Base-by-base conservation (phyloP, 2,888 invertebrate genomes). In the Drosophila recens region DNA sequence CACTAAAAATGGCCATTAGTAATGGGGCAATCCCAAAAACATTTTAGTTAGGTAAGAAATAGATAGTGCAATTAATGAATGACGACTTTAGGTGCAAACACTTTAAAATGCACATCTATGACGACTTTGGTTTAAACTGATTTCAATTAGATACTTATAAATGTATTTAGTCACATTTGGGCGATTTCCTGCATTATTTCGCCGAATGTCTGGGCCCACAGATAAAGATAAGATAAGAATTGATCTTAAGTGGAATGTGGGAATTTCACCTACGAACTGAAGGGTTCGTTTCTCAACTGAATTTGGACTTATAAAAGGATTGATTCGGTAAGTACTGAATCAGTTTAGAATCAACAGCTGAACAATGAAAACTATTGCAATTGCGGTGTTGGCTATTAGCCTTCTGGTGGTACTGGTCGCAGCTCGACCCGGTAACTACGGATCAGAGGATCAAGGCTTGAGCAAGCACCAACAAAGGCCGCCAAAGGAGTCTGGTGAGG, bases 151-250 rank as follows among this genome's bases (percentile, higher is more conserved):
- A 56, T 52, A 61, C 27, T 6, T 27, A 27, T 40, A 17, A 20
- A 6, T 1, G 30, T n/a, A 45, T 45, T 70, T 46, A 64, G 38
- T 79, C 67, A 74, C 49, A 33, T 38, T 48, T 17, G 40, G 63
- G 58, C 48, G 1, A 73, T 68, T 58, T 68, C 79, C 57, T n/a
- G 30, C 48, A 62, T 42, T 30, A 45, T n/a, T n/a, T n/a, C 8
- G 0, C 11, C 13, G 11, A 36, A n/a, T 30, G 34, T 42, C 27
- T 27, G 10, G 1, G 5, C 3, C 1, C 17, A 13, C 10, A 51
- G 17, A n/a, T 51, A 51, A 17, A 15, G 68, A 79, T 59, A 74
- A 74, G 75, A 68, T 74, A 65, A n/a, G 20, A 17, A 23, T 23
- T 15, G 4, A 1, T 17, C 9, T 10, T 11, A 36, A 40, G 10